Conservation (phyloP, 1,140 invertebrate genomes). For the Whitmania pigra region DNA sequence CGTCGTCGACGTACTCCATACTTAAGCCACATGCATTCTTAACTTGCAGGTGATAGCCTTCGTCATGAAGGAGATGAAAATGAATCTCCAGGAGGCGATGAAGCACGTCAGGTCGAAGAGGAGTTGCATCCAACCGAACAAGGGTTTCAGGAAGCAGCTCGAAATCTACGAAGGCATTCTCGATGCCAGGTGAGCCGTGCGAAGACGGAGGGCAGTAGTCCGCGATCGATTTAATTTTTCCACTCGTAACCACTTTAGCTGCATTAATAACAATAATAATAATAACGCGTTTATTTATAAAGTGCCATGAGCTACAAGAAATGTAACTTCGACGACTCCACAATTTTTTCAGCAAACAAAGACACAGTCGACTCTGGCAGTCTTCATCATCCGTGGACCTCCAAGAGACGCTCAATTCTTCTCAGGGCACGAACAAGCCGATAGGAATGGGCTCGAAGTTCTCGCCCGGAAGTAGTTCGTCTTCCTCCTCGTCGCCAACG, state of each 20-base stretch:
- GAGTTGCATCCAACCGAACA: conserved; percentile 87
- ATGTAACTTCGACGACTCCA: conserved; percentile 13
- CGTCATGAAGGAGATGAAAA: conserved; percentile 91
- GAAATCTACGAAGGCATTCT: conserved; percentile 77
- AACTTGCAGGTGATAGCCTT: conserved; percentile 63
- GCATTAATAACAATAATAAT: too few species aligned
- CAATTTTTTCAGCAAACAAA: conserved; percentile 49
- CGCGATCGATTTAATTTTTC: neutral
- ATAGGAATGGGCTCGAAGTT: neutral
- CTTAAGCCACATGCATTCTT: too few species aligned
- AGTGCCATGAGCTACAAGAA: too few species aligned
- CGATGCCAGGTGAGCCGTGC: conserved; percentile 70
- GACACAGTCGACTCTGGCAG: conserved; percentile 69
- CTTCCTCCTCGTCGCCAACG: conserved; percentile 10
- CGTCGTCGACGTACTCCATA: too few species aligned
- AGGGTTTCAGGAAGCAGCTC: conserved; percentile 79
- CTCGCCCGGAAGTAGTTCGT: neutral
- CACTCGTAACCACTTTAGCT: too few species aligned
- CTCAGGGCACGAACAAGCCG: neutral
- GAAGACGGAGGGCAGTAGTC: neutral
- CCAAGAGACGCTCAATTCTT: neutral
- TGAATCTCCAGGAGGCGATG: conserved; percentile 75
- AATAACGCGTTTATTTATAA: too few species aligned
- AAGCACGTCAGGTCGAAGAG: conserved; percentile 77
- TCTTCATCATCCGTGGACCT: conserved; percentile 56